Conservation (phyloP, 1,140 invertebrate genomes). For the Homalodisca vitripennis region DNA sequence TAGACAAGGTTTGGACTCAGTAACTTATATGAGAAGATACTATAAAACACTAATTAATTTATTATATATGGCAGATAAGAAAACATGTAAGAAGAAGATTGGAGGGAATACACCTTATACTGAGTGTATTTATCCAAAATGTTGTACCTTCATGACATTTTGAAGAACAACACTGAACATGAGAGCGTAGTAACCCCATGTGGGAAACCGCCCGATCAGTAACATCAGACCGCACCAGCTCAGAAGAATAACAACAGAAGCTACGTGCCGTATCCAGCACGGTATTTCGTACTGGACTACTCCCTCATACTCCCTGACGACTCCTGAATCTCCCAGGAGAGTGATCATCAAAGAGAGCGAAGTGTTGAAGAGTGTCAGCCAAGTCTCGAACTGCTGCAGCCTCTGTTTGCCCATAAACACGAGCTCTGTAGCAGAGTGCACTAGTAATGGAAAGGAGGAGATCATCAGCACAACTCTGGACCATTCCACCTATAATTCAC, state of each 20-base stretch:
- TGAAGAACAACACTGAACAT: conserved; percentile 52
- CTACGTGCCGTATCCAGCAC: conserved; percentile 51
- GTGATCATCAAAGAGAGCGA: conserved; percentile 38
- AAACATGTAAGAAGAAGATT: too few species aligned
- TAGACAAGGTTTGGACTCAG: too few species aligned
- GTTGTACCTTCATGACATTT: conserved; percentile 50
- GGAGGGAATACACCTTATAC: too few species aligned
- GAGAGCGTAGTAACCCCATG: conserved; percentile 52
- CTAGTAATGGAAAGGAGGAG: conserved; percentile 38
- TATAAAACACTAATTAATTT: too few species aligned
- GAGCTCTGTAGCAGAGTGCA: conserved; percentile 43
- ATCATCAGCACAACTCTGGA: conserved; percentile 38
- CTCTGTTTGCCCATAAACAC: conserved; percentile 39
- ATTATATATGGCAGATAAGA: too few species aligned
- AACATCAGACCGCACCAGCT: conserved; percentile 55
- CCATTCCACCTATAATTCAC: conserved; percentile 26
- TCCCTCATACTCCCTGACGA: too few species aligned
- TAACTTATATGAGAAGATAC: too few species aligned
- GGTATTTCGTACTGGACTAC: not conserved
- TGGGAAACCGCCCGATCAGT: conserved; percentile 51
- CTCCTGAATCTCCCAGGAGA: not conserved
- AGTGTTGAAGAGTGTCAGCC: conserved; percentile 43
- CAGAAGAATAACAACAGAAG: conserved; percentile 50
- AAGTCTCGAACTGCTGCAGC: conserved; percentile 45
- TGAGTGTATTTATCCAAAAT: too few species aligned